These are phyloP conservation scores for Clepsis dumicolana DNA, from an alignment of 2,888 invertebrate species.

Conservation along the genomic window DNA sequence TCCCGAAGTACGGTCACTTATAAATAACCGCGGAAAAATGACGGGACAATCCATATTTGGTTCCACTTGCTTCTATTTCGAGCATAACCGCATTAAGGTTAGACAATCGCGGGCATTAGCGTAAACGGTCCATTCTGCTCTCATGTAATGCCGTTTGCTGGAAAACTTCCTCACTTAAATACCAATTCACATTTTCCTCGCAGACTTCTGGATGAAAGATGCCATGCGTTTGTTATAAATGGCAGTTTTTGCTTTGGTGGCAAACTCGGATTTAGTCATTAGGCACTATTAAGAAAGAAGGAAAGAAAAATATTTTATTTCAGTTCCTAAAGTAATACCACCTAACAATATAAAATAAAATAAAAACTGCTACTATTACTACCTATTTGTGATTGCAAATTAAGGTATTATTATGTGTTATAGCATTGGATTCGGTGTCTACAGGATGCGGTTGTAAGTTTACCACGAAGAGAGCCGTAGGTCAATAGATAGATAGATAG, in stretches of 20 bases:
- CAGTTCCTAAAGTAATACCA: no score
- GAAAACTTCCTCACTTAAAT: slow-evolving; percentile 43
- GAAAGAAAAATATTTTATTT: no score
- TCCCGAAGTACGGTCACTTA: background rate
- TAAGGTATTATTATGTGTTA: no score
- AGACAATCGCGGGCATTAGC: slow-evolving; percentile 41
- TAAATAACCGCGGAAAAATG: background rate
- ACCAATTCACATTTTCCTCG: slow-evolving; percentile 41
- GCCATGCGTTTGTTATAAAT: slow-evolving; percentile 38
- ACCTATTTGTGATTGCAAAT: no score
- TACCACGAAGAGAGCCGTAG: no score
- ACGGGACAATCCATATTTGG: background rate
- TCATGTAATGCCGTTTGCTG: slow-evolving; percentile 38
- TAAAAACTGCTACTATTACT: no score
- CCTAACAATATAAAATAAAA: no score
- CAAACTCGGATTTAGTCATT: background rate
- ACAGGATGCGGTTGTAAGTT: no score
- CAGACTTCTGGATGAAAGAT: slow-evolving; percentile 41
- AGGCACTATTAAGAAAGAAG: no score
- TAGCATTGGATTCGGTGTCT: no score
- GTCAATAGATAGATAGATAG: no score
- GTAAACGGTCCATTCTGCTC: slow-evolving; percentile 38
- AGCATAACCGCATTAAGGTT: slow-evolving; percentile 40
- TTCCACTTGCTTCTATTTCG: slow-evolving; percentile 13
- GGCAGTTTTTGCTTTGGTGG: slow-evolving; percentile 25